Base-by-base conservation (phyloP, 2,113 vertebrate genomes). In the Shinisaurus crocodilurus region DNA sequence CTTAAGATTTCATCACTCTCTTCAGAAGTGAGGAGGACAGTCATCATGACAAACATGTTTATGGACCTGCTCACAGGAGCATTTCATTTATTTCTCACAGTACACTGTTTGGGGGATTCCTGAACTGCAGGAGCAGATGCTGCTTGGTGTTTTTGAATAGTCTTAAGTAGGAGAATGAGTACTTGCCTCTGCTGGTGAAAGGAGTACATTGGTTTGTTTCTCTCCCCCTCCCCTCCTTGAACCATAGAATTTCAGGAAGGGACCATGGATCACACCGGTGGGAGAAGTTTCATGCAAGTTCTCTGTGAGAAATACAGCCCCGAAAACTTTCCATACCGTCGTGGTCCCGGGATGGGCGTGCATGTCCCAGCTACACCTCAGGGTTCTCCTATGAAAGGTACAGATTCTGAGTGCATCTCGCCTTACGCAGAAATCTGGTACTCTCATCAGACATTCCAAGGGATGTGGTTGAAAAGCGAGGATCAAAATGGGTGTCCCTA, bases 251-350 rank as follows among this genome's bases (percentile, higher is more conserved):
- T 97, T 95, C 95, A 96, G 96, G 92, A 95, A 95, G 93, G 92
- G 91, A 93, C 96, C 93, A 99, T 99, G 98, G 98, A 99, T 95
- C 97, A 97, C 93, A 97, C 98, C 92, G 98, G 97, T 87, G 98
- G 97, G 88, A 98, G 98, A 95, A 99, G 99, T 96, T 99, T 99
- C 93, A 97, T 99, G 97, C 97, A 99, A 96, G 98, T 99, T 82
- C 96, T 99, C 93, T 98, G 98, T 95, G 98, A 99, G 96, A 99
- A 99, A 95, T 99, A 99, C 92, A 98, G 98, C 97, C 98, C 99
- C 0, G 99, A 99, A 91, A 99, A 99, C 93, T 99, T 99, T 93
- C 99, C 99, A 0, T 99, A 98, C 90, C 98, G 99, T 80, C 97
- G 99, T 27, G 98, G 99, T 85, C 98, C 98, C 25, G 98, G 99